A percentile compares a stretch with the other conserved stretches of the same genome.
Evolutionary conservation across 2,113 vertebrate species (phyloP).

Genomic region (Acanthisitta chloris): DNA sequence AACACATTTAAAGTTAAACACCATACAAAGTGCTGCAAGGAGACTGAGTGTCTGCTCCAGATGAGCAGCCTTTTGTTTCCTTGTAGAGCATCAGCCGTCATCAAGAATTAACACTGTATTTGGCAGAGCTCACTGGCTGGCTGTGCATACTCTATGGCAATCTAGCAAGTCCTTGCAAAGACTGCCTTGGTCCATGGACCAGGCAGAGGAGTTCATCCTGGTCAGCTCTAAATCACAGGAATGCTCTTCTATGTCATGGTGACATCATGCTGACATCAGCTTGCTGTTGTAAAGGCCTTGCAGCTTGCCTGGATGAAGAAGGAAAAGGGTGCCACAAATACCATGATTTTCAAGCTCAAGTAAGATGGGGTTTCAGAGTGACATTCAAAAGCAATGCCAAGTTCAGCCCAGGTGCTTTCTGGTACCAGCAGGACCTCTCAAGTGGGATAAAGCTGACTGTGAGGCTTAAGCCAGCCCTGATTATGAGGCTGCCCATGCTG

Average conservation of each 20-base stretch:
- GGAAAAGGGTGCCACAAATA: not conserved
- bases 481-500: accelerated
- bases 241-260: not conserved
- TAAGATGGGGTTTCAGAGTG: not conserved
- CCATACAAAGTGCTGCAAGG: not conserved
- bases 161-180: not conserved
- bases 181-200: not conserved
- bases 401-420: not conserved
- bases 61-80: not conserved
- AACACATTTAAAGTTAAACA: not conserved
- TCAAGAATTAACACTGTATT: not conserved
- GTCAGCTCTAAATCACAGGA: not conserved
- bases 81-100: not conserved
- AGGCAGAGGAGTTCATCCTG: not conserved
- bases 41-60: not conserved
- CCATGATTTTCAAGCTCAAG: not conserved
- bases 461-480: not conserved
- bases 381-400: not conserved
- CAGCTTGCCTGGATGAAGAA: not conserved
- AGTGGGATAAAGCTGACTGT: not conserved
- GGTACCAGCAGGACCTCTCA: not conserved
- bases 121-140: not conserved
- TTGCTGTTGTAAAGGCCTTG: not conserved
- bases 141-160: not conserved
- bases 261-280: not conserved